Conservation (phyloP, 2,888 invertebrate genomes). For the Andrena flavipes region DNA sequence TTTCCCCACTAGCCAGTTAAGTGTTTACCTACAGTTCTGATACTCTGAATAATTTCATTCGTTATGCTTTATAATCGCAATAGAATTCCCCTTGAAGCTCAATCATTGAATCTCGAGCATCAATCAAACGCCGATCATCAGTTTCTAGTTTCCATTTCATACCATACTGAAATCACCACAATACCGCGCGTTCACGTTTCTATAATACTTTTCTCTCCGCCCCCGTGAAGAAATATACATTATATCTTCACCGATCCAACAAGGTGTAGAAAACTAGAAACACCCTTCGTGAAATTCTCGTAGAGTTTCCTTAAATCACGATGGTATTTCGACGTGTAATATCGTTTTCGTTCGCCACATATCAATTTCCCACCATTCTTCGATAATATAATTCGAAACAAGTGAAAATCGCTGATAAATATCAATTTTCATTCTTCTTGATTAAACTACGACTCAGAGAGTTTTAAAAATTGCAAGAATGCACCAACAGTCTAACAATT, state of each 20-base stretch:
- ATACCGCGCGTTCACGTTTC: not conserved
- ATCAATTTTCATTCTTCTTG: no score
- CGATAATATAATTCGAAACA: constrained; percentile 8
- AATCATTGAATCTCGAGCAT: not conserved
- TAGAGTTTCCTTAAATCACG: constrained; percentile 21
- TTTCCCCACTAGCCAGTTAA: no score
- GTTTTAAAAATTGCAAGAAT: no score
- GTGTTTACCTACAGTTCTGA: no score
- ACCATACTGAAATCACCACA: not conserved
- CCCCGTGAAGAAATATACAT: constrained; percentile 14
- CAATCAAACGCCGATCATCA: no score
- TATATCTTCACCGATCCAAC: constrained; percentile 17
- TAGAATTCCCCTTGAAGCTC: not conserved
- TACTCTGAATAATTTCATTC: no score
- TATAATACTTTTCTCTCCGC: constrained; percentile 7
- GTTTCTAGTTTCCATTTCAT: not conserved
- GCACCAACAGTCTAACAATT: no score
- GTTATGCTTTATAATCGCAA: not conserved
- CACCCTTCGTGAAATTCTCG: constrained; percentile 26
- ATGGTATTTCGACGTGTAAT: constrained; percentile 9
- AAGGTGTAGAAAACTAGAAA: constrained; percentile 3
- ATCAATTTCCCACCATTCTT: not conserved
- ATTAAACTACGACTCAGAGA: no score
- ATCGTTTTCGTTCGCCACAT: not conserved
- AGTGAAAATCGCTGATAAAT: not conserved